Evolutionary conservation across 2,888 invertebrate genomes (phyloP).

Genomic region (Phanerotoma sp.): DNA sequence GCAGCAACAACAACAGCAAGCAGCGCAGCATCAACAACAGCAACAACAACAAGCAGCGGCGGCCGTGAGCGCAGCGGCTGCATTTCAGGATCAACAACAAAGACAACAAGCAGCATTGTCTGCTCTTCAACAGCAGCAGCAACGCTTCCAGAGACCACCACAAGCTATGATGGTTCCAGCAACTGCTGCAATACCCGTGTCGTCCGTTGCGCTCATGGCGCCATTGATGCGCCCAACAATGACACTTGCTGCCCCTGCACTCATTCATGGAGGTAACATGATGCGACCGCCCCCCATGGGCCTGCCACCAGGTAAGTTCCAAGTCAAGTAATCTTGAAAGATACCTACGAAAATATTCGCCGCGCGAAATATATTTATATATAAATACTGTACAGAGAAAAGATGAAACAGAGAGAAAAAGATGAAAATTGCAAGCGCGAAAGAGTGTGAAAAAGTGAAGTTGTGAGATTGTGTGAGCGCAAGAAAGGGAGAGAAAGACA

Average conservation of each 20-base stretch:
- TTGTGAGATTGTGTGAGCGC: too few species aligned
- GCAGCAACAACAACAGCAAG: conserved; percentile 45
- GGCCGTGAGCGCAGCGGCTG: conserved; percentile 58
- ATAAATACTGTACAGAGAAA: conserved; percentile 22
- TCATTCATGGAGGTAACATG: conserved; percentile 63
- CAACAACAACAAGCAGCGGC: conserved; percentile 55
- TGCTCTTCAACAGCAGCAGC: conserved; percentile 56
- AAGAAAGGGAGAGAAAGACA: too few species aligned
- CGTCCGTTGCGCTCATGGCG: conserved; percentile 60
- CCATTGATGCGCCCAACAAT: conserved; percentile 60
- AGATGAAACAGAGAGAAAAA: neutral
- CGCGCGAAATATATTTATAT: conserved; percentile 17
- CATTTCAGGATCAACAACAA: conserved; percentile 55
- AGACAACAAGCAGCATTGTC: conserved; percentile 57
- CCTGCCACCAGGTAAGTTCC: conserved; percentile 67
- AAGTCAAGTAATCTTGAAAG: conserved; percentile 10
- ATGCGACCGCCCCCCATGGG: conserved; percentile 68
- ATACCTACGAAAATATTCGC: neutral
- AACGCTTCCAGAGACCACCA: conserved; percentile 58
- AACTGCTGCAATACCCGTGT: conserved; percentile 58
- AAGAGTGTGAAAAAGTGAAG: neutral
- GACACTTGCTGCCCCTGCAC: conserved; percentile 61
- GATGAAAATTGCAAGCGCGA: neutral
- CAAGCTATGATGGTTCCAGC: conserved; percentile 59
- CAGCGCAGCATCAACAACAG: too few species aligned